Base-by-base conservation (phyloP, 2,797 vertebrate genomes). In the Echiichthys vipera region DNA sequence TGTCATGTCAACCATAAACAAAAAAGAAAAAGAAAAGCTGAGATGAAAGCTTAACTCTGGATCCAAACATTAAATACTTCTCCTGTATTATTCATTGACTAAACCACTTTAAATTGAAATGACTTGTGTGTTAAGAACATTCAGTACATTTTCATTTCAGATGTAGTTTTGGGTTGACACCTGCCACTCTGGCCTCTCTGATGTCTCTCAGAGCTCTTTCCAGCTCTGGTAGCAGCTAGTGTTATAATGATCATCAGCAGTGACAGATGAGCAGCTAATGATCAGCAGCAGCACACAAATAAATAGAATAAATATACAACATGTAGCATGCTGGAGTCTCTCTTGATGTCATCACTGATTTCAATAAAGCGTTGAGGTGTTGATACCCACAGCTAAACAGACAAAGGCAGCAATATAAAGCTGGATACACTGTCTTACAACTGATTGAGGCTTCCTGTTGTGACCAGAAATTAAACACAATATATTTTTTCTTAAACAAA, bases 151-250 rank as follows among this genome's bases (percentile, higher is more conserved):
- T 77, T 79, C 8, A 46, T 20, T 43, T 55, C 25, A 58, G 17
- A 11, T 10, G 13, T 29, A 22, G 36, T 53, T 25, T 24, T 3
- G 32, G 11, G 36, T 14, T 77, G 81, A 74, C 77, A 72, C 65
- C 75, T 78, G 86, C 67, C 83, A 80, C 46, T 90, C 83, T 65
- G 22, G 9, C 57, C 53, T 46, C 71, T 80, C 81, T 76, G 65
- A 77, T 69, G 69, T 67, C 39, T 65, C n/a, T 53, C 42, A 6
- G 56, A 9, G 69, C 65, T 53, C 63, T 39, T 32, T 47, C 4
- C 46, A 43, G 59, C 64, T 77, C 58, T 11, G 5, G 53, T 57
- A 27, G 63, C 22, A 27, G 67, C 62, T 62, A 14, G 56, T 43
- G 36, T 71, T 54, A 30, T 67, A 51, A 71, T 77, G 57, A 79